Conservation (phyloP, 2,888 invertebrate genomes). For the Horisme vitalbata region DNA sequence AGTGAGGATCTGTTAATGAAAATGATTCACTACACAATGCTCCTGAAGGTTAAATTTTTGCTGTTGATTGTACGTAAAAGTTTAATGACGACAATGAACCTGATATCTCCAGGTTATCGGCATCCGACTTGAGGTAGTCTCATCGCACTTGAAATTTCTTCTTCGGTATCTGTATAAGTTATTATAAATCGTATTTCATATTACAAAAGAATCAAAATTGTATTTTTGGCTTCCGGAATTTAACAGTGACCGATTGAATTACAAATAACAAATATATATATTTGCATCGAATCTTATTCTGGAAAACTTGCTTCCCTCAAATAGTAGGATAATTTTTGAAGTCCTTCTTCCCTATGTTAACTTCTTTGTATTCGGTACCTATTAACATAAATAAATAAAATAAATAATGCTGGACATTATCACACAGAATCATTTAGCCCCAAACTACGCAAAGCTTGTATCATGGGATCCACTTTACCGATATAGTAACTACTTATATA, state of each 20-base stretch:
- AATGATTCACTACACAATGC: too few species aligned
- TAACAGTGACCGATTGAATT: slow-evolving; percentile 21
- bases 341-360: too few species aligned
- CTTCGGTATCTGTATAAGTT: slow-evolving; percentile 6
- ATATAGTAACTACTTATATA: too few species aligned
- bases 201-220: slow-evolving; percentile 2
- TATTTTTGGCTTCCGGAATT: not conserved
- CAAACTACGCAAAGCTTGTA: too few species aligned
- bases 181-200: slow-evolving; percentile 3
- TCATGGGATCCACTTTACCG: too few species aligned
- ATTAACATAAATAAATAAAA: too few species aligned
- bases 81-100: slow-evolving; percentile 54
- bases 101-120: slow-evolving; percentile 50
- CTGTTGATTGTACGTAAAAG: not conserved
- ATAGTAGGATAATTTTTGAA: too few species aligned
- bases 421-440: too few species aligned
- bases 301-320: too few species aligned
- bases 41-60: not conserved
- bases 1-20: too few species aligned
- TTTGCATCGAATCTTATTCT: slow-evolving; percentile 2
- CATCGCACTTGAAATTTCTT: slow-evolving; percentile 36
- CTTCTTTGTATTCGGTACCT: too few species aligned
- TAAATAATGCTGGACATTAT: too few species aligned
- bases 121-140: slow-evolving; percentile 44
- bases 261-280: slow-evolving; percentile 1